These are phyloP conservation scores for Thalassarche chlororhynchos DNA, from an alignment of 2,113 vertebrate species.

Conservation along the genomic window DNA sequence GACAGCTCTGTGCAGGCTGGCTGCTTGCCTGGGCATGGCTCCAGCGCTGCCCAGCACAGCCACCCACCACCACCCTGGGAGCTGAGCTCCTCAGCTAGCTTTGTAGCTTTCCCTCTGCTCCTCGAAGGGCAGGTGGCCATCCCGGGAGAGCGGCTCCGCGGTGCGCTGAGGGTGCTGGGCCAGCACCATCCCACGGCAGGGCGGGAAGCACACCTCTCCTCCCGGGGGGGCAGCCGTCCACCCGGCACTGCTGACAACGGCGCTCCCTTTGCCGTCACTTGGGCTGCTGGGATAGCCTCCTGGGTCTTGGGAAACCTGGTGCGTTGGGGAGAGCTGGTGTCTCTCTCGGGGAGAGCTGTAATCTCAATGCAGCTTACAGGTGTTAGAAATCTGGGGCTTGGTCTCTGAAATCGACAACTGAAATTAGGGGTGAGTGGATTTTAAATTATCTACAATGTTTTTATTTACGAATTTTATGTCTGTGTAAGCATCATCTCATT, in stretches of 20 bases:
- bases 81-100: background rate
- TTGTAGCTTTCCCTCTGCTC: background rate
- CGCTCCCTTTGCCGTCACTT: background rate
- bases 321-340: background rate
- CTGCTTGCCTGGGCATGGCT: background rate
- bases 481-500: background rate
- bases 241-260: accelerated
- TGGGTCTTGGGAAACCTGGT: background rate
- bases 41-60: background rate
- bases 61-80: no score
- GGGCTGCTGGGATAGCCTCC: background rate
- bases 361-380: background rate
- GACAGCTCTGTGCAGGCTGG: background rate
- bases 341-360: background rate
- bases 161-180: no score
- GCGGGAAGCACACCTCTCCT: background rate
- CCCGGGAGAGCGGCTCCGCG: accelerated
- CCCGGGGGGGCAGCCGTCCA: accelerated
- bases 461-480: background rate
- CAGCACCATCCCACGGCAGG: accelerated
- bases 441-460: background rate
- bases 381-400: background rate
- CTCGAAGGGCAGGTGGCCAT: background rate
- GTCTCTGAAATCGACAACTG: background rate
- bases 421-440: background rate